Conservation (phyloP, 37 sponge, comb jelly and placozoan species). For the Beroe forskalii region DNA sequence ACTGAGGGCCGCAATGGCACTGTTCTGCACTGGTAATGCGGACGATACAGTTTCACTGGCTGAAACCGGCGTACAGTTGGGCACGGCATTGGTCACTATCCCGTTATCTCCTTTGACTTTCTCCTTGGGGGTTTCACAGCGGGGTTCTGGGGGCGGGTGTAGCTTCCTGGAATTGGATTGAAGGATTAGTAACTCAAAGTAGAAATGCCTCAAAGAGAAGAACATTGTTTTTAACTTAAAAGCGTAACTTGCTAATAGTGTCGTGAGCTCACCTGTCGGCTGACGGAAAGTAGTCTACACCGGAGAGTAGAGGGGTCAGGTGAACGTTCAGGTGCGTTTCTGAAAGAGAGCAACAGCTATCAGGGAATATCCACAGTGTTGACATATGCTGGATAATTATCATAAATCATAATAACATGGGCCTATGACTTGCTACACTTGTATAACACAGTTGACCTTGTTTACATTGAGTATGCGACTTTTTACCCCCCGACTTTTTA, state of each 20-base stretch:
- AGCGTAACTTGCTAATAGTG: too few relatives aligned
- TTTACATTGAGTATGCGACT: too few relatives aligned
- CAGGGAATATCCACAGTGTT: not conserved
- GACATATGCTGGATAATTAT: not conserved
- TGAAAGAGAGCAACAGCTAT: not conserved
- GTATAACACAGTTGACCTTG: too few relatives aligned
- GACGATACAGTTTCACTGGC: not conserved
- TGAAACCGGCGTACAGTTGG: not conserved
- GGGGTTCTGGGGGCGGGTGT: conserved; percentile 24
- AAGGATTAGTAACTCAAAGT: too few relatives aligned
- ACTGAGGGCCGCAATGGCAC: not conserved
- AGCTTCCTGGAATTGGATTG: not conserved
- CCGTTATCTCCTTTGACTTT: not conserved
- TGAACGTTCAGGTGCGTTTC: conserved; percentile 31
- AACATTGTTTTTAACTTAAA: too few relatives aligned
- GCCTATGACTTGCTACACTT: too few relatives aligned
- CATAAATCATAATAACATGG: too few relatives aligned
- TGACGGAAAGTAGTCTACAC: conserved; percentile 51
- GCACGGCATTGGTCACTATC: not conserved
- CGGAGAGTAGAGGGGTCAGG: conserved; percentile 41
- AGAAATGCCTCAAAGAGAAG: too few relatives aligned
- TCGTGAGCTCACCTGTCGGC: conserved; percentile 27
- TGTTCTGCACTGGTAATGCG: not conserved
- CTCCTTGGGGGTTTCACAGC: conserved; percentile 29
- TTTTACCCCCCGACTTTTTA: too few relatives aligned